Percentiles rank a stretch among this genome's conserved stretches.
phyloP scores from a whole-genome alignment of 2,888 invertebrate genomes.

The Lissocephala sabroskyi region DNA sequence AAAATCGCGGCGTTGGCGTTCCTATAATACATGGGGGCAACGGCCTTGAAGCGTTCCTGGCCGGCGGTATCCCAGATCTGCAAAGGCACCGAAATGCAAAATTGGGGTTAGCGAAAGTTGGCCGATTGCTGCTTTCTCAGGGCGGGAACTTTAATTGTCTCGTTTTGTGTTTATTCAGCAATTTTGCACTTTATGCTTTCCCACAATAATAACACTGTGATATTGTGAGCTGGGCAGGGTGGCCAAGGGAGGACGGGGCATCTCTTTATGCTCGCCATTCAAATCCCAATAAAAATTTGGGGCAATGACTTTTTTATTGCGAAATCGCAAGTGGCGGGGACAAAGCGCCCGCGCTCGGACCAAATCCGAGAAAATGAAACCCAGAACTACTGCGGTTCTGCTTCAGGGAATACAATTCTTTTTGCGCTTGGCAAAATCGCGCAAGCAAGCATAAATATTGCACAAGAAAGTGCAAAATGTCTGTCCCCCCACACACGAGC shows the following conservation, averaged over 20 bases:
- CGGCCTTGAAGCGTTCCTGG: slow-evolving; percentile 81
- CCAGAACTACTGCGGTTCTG: not conserved
- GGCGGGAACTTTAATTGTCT: slow-evolving; percentile 44
- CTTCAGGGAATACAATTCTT: slow-evolving; percentile 10
- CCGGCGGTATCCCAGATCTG: slow-evolving; percentile 73
- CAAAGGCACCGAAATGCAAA: slow-evolving; percentile 17
- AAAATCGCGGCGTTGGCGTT: slow-evolving; percentile 92
- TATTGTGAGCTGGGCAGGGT: slow-evolving; percentile 28
- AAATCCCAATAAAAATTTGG: slow-evolving; percentile 52
- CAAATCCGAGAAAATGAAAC: not conserved
- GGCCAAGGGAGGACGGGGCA: slow-evolving; percentile 8
- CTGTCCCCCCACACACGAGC: slow-evolving; percentile 8
- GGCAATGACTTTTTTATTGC: slow-evolving; percentile 49
- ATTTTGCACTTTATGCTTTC: slow-evolving; percentile 46
- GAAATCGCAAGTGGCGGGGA: slow-evolving; percentile 20
- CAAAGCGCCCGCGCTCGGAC: not conserved
- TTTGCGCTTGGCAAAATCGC: slow-evolving; percentile 29
- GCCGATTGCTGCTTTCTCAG: not conserved
- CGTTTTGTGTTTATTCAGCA: slow-evolving; percentile 49
- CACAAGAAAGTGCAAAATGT: slow-evolving; percentile 1
- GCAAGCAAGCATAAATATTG: slow-evolving; percentile 25
- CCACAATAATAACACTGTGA: slow-evolving; percentile 53
- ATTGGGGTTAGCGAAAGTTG: not conserved
- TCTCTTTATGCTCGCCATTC: slow-evolving; percentile 45
- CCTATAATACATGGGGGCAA: slow-evolving; percentile 96